Conservation (phyloP, 2,797 vertebrate genomes). For the Hybognathus amarus region DNA sequence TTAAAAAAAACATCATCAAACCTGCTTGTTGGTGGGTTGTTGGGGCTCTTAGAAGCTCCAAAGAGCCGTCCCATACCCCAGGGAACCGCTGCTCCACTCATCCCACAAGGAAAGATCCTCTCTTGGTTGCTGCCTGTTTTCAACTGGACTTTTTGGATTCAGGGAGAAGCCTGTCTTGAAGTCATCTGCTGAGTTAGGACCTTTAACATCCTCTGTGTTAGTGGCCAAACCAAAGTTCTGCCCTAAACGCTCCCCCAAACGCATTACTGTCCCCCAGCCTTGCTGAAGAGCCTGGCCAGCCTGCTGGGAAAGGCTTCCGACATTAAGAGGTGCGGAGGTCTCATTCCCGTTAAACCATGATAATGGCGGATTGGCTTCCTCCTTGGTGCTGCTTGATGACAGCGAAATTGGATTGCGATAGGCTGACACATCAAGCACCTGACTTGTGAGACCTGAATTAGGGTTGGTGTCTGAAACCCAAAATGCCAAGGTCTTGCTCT, state of each 20-base stretch:
- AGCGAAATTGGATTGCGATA: constrained; percentile 47
- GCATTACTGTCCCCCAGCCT: constrained; percentile 83
- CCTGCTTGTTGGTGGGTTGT: constrained; percentile 68
- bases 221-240: constrained; percentile 74
- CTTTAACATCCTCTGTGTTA: constrained; percentile 47
- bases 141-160: constrained; percentile 44
- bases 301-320: constrained; percentile 75
- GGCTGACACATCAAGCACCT: constrained; percentile 43
- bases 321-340: constrained; percentile 69
- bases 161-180: constrained; percentile 40
- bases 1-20: constrained; percentile 52
- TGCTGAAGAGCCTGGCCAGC: constrained; percentile 86
- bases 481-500: constrained; percentile 64
- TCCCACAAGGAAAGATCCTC: constrained; percentile 64
- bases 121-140: constrained; percentile 54
- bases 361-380: constrained; percentile 75
- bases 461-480: constrained; percentile 50
- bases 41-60: constrained; percentile 70
- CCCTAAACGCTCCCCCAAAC: constrained; percentile 83
- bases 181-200: constrained; percentile 50
- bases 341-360: constrained; percentile 80
- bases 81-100: constrained; percentile 60
- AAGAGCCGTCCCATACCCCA: constrained; percentile 76
- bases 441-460: constrained; percentile 45
- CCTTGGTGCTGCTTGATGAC: constrained; percentile 51